Conservation (phyloP, 2,113 vertebrate species). For the Sinocyclocheilus anophthalmus region DNA sequence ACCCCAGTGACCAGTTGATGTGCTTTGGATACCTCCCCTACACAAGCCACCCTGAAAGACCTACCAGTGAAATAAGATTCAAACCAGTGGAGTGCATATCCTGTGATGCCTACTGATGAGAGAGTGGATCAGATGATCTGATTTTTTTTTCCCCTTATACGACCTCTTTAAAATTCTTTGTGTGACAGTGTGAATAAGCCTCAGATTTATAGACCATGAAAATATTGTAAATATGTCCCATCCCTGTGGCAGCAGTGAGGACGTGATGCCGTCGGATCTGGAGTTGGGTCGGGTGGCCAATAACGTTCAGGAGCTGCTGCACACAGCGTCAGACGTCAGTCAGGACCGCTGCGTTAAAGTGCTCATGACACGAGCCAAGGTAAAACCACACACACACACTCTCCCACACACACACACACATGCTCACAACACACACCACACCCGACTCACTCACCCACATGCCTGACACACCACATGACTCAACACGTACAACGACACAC, state of each 20-base stretch:
- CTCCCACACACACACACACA: not conserved
- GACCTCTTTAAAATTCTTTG: not conserved
- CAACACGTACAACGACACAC: not conserved
- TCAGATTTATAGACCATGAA: not conserved
- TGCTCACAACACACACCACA: too few species aligned
- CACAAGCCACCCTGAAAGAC: too few species aligned
- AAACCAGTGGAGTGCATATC: too few species aligned
- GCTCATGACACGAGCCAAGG: conserved; percentile 92
- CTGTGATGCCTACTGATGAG: too few species aligned
- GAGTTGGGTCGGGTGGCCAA: conserved; percentile 87
- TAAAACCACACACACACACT: conserved; percentile 59
- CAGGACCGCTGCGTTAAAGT: conserved; percentile 97
- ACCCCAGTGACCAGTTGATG: too few species aligned
- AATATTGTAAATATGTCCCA: not conserved
- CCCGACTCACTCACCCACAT: too few species aligned
- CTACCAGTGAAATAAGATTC: too few species aligned
- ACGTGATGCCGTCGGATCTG: conserved; percentile 87
- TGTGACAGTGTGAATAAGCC: not conserved
- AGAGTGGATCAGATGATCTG: too few species aligned
- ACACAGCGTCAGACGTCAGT: conserved; percentile 89
- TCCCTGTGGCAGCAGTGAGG: conserved; percentile 73
- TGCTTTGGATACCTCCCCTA: too few species aligned
- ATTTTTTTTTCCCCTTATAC: not conserved
- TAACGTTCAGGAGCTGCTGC: conserved; percentile 87
- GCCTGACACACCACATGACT: not conserved